Evolutionary conservation across 2,797 vertebrate genomes (phyloP), one percentile per base, ranked within the genome.

Genomic region (Peromyscus eremicus): DNA sequence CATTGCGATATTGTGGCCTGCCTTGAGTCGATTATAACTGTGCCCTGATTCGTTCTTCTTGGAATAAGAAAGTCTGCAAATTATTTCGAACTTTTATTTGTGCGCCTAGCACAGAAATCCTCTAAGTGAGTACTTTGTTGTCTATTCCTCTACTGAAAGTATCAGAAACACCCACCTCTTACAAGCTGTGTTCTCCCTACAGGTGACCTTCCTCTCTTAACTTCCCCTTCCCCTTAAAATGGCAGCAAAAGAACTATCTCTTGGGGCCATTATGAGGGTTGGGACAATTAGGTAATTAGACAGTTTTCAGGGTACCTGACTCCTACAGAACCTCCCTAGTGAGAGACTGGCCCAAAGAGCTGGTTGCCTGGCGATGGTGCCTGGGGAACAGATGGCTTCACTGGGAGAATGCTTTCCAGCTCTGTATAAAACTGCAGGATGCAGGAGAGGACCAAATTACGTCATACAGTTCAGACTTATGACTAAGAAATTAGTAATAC

Each of bases 361-460:
- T 77, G 55, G 34, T 60, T 91, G 52, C 34, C 52, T 91, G 68
- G 25, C 66, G 62, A 81, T 77, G 73, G 16, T 12, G 0, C 34
- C 52, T 49, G 32, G 9, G 49, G 83, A 88, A 49, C 32, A 75
- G 76, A 87, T 93, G 83, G 55, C 32, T 95, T 94, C n/a, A 16
- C 55, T 64, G 32, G 32, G 43, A 89, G 70, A 85, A 85, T 86
- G 13, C 13, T 66, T 87, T 89, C 34, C 62, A 76, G 17, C 19
- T 89, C 21, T 7, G 16, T 52, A 81, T 55, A 17, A 52, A 86
- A 87, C 60, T 94, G 75, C 71, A 91, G n/a, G 27, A 60, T 96
- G 6, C 29, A 71, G 14, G 29, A 82, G 9, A 86, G 46, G 40
- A 92, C 29, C 16, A 68, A 89, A 49, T 91, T 93, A 17, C 49